Evolutionary conservation across 2,888 invertebrate species (phyloP), one percentile per base, ranked within the genome.

Genomic region (Petrophora chlorosata): DNA sequence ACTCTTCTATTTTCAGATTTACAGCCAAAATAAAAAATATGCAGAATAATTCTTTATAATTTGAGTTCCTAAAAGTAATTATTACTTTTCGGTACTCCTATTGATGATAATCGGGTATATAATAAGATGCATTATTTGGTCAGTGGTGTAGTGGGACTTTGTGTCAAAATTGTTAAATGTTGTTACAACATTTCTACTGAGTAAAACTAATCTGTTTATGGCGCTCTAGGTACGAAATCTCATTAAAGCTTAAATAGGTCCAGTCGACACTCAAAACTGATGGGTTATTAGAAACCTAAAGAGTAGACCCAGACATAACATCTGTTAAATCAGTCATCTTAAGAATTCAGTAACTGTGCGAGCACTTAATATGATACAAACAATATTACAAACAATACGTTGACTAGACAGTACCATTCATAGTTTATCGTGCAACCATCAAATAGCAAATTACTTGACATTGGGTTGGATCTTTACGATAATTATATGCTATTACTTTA

Each of bases 341-440:
- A 73, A 59, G 65, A 55, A 70, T 72, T 69, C 57, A 50, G 41
- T 67, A 64, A 69, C 73, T 66, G 73, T 79, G 82, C 74, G 73
- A 78, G 73, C 76, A 76, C 72, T 79, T 82, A 77, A 85, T 78
- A 78, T 75, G 79, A 76, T 81, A 84, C 76, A 79, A 79, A 77
- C 76, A 79, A 83, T 80, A 82, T 73, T 81, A 84, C 76, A 79
- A 79, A 77, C 76, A 79, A 83, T 80, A 82, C 73, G 76, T 86
- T 89, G 88, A 89, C 89, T 89, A 89, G 89, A 89, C 87, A 84
- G 86, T 88, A 86, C 86, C 79, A 53, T 56, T 45, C 39, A 73
- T 75, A 79, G 85, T 82, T 51, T 46, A 68, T 61, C 62, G 72
- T 71, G 61, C 63, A 63, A 78, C 78, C 77, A 74, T 73, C 67